Evolutionary conservation across 2,797 vertebrate genomes (phyloP), one percentile per base, ranked within the genome.

Genomic region (Sparus aurata): DNA sequence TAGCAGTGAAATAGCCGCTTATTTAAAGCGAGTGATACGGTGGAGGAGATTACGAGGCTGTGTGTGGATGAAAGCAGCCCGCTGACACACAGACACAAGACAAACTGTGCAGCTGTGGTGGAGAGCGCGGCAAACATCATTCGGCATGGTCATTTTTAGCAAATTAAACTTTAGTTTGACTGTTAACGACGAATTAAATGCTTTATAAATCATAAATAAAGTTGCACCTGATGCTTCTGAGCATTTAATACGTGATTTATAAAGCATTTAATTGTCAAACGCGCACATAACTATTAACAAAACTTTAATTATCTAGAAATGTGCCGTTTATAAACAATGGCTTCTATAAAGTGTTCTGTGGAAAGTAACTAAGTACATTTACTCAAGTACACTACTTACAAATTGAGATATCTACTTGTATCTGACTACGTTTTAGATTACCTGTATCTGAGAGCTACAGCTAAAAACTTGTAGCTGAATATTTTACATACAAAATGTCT

Each of bases 21-120:
- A 85, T 88, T 91, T 83, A 69, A 23, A 83, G 83, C 12, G n/a
- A 83, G 57, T 80, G 83, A 89, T 85, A 78, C 38, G 62, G 46
- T 22, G 27, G 45, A 52, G 47, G 30, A 64, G 69, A 73, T 77
- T 45, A 60, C 5, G 43, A 61, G 47, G 38, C 63, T 43, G 52
- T 10, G 50, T 65, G 64, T 52, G 69, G 68, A 59, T 41, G 64
- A 49, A 64, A 69, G 25, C 30, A 63, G 23, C 46, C 27, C 16
- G 34, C 57, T 53, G 55, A 13, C 22, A 69, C 18, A 46, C 30
- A 43, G 23, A 23, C 12, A 34, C 22, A 20, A 10, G 20, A 23
- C 2, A 41, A 16, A 62, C 7, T 30, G 17, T 4, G 23, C 57
- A 18, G 4, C 8, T 54, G 5, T 27, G 55, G 18, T 30, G 25